Percentiles rank a stretch among this genome's conserved stretches.
Evolutionary conservation across 35 echinoderm and acorn worm genomes (phyloP).

Genomic region (Diadema setosum): DNA sequence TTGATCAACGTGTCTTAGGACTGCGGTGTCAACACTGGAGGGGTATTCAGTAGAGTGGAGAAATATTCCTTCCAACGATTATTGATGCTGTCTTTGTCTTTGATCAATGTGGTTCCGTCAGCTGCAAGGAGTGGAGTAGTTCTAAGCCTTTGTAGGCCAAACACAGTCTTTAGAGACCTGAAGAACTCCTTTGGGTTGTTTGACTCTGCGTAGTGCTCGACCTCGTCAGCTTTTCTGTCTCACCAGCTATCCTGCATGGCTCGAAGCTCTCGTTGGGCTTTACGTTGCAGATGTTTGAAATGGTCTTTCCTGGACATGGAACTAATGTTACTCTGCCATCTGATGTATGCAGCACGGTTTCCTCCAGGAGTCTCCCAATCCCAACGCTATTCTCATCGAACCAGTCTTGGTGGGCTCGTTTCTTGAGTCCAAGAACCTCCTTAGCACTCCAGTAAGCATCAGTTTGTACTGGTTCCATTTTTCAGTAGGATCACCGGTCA

Average conservation of each 20-base stretch:
- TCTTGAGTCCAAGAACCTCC: not conserved
- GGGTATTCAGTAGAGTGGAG: not conserved
- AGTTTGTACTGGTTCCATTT: not conserved
- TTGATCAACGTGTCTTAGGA: not conserved
- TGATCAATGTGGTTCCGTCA: not conserved
- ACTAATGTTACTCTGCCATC: not conserved
- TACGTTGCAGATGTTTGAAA: not conserved
- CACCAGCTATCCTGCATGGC: slow-evolving; percentile 5
- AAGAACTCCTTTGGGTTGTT: slow-evolving; percentile 26
- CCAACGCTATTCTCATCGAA: slow-evolving; percentile 23
- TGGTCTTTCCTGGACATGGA: not conserved
- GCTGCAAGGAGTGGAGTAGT: slow-evolving; percentile 9
- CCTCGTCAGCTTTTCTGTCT: not conserved
- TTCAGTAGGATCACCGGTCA: not conserved
- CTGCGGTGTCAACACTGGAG: not conserved
- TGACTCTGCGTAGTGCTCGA: slow-evolving; percentile 1
- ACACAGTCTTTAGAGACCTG: not conserved
- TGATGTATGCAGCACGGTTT: not conserved
- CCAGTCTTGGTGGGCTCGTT: slow-evolving; percentile 32
- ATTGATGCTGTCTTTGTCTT: not conserved
- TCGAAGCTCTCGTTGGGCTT: not conserved
- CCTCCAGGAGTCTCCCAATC: not conserved
- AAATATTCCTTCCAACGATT: slow-evolving; percentile 26
- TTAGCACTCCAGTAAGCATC: not conserved
- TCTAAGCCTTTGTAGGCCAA: not conserved